phyloP scores from a whole-genome alignment of 2,797 vertebrate genomes.

The Eidolon dupreanum region DNA sequence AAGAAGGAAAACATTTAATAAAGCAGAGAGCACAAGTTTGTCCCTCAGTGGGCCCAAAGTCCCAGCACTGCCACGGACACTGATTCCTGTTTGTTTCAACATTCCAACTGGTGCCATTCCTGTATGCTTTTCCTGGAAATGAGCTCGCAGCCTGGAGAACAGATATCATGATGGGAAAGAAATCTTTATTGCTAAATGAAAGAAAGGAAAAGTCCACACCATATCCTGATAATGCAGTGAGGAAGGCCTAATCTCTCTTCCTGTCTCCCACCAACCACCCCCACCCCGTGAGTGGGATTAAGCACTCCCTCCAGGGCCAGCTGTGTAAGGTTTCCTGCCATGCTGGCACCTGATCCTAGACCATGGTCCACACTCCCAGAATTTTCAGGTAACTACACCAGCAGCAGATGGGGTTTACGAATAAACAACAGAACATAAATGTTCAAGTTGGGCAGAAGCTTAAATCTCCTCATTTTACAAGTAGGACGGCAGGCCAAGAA shows the following conservation, averaged over 20 bases:
- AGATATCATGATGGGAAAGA: not conserved
- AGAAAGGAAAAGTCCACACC: not conserved
- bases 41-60: not conserved
- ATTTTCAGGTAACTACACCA: not conserved
- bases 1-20: conserved; percentile 40
- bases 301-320: not conserved
- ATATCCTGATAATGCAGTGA: not conserved
- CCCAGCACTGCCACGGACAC: not conserved
- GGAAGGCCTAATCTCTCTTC: not conserved
- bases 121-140: not conserved
- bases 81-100: not conserved
- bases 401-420: not conserved
- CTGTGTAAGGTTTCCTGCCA: not conserved
- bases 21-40: not conserved
- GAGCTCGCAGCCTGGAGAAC: not conserved
- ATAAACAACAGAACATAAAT: not conserved
- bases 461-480: not conserved
- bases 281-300: accelerated
- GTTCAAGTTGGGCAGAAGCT: not conserved
- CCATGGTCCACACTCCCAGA: not conserved
- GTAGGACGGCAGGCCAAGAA: not conserved
- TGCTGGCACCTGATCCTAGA: not conserved
- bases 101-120: not conserved
- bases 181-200: not conserved
- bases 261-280: accelerated